These are phyloP conservation scores for Sebastes elongatus DNA, from an alignment of 2,797 vertebrate species.

Conservation along the genomic window DNA sequence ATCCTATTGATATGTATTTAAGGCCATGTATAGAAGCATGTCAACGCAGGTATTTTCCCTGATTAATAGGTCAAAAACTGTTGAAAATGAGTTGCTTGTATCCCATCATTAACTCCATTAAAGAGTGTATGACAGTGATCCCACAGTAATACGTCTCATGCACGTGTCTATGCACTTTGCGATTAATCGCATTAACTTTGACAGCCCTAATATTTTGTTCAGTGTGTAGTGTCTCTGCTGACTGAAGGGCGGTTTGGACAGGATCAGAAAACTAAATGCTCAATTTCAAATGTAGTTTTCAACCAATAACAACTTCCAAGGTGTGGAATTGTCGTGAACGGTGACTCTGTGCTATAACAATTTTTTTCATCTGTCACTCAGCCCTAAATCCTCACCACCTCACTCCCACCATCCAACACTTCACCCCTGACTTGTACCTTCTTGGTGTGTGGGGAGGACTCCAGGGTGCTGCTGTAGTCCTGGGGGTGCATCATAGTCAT, in stretches of 20 bases:
- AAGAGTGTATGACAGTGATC: too few species aligned
- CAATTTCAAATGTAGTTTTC: background rate
- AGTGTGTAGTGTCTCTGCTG: background rate
- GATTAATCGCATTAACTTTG: too few species aligned
- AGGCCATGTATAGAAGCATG: too few species aligned
- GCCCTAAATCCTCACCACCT: background rate
- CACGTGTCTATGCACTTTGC: too few species aligned
- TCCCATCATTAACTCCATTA: too few species aligned
- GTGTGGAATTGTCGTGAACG: background rate
- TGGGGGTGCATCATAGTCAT: conserved; percentile 87
- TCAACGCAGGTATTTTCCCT: too few species aligned
- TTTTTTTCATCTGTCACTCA: background rate
- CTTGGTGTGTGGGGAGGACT: conserved; percentile 88
- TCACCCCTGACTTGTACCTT: conserved; percentile 83
- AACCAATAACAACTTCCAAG: background rate
- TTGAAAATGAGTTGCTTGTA: too few species aligned
- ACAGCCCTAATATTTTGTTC: too few species aligned
- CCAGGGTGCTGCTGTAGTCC: conserved; percentile 88
- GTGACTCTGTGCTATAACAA: background rate
- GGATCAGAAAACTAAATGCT: background rate
- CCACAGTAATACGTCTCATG: too few species aligned
- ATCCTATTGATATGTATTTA: too few species aligned
- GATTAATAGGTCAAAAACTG: too few species aligned
- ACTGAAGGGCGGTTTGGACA: background rate
- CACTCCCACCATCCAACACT: background rate